Base-by-base conservation (phyloP, 2,797 vertebrate species). In the Syncerus caffer region DNA sequence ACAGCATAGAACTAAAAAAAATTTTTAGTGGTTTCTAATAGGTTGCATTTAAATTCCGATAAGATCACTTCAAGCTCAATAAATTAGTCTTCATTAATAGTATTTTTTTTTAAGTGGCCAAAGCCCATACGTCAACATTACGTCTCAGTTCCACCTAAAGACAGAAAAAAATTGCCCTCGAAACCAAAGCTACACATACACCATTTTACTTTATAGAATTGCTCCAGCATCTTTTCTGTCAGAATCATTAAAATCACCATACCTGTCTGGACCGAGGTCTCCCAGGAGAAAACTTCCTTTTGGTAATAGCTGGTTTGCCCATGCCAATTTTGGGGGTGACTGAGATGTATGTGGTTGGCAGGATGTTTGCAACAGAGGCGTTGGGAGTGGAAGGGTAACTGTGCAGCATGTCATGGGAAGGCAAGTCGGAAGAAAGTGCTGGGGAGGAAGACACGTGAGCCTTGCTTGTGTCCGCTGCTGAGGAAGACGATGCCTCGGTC, bases 301-400 rank as follows among this genome's bases (percentile, higher is more conserved):
- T 99, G 98, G 99, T 99, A 98, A 99, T 99, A 98, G 99, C 99
- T 74, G 99, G 99, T 97, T 99, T 99, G 55, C 99, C 99, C 99
- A 99, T 99, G 98, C 99, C 99, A 38, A 99, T 99, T 99, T 99
- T 99, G 85, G 99, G 99, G 98, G 99, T 99, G 97, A 99, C 99
- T 42, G 99, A 99, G 98, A 99, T 99, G 83, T 99, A 99, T 9
- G 99, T 99, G 19, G 99, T 98, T 93, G 99, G 99, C 98, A 99
- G 98, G 93, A 99, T 92, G 19, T 98, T 98, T 50, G 98, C 98
- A 94, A 97, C 96, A 96, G 98, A 25, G 60, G 98, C 97, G 88
- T 85, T 98, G 95, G 98, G 94, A 9, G 97, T 42, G 38, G 98
- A 86, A 27, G 97, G 97, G 98, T 98, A 98, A 51, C 64, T 11